Evolutionary conservation across 1,140 invertebrate genomes (phyloP).

Genomic region (Diplogasteroides magnus): DNA sequence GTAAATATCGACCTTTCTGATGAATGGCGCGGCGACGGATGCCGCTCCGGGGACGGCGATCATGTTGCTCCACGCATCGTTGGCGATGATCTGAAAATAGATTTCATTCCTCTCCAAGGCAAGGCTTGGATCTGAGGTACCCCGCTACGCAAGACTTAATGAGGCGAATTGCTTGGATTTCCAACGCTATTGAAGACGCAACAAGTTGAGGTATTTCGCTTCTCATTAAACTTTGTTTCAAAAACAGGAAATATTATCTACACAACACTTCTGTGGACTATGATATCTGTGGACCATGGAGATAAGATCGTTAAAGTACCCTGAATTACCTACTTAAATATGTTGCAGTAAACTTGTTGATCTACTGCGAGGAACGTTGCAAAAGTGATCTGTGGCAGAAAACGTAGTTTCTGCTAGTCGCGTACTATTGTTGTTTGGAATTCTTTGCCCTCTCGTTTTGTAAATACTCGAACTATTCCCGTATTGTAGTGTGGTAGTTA

Average conservation of each 20-base stretch:
- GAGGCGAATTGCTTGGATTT: no score
- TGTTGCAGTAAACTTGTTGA: not conserved
- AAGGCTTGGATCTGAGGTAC: no score
- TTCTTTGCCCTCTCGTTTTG: not conserved
- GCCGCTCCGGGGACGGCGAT: not conserved
- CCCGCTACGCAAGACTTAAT: no score
- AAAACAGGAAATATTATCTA: no score
- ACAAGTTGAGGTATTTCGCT: no score
- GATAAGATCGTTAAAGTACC: no score
- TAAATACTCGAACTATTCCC: not conserved
- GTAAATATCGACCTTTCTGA: slow-evolving; percentile 1
- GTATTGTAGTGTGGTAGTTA: no score
- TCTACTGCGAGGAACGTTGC: not conserved
- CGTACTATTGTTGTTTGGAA: not conserved
- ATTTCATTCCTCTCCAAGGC: no score
- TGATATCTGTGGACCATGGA: no score
- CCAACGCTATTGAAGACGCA: no score
- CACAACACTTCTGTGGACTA: no score
- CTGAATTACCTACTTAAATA: not conserved
- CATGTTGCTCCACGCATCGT: not conserved
- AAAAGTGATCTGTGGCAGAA: not conserved
- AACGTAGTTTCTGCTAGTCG: not conserved
- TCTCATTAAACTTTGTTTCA: no score
- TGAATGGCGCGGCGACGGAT: not conserved
- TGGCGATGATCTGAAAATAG: not conserved